A percentile compares a stretch with the other conserved stretches of the same genome.
phyloP scores from a whole-genome alignment of 2,797 vertebrate species.

The Acrossocheilus wenchowensis region DNA sequence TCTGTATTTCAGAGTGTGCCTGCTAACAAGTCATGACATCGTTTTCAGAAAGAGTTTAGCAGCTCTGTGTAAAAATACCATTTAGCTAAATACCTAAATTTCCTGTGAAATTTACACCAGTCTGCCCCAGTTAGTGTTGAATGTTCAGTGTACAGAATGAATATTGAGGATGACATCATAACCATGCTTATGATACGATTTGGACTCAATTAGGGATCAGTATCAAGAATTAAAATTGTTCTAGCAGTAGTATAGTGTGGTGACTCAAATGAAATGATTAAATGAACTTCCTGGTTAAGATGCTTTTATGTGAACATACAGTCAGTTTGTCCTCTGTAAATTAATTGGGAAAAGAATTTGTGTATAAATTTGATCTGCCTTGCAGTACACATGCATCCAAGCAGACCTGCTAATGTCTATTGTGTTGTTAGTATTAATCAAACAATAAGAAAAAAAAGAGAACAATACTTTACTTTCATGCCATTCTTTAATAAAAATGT shows the following conservation, averaged over 20 bases:
- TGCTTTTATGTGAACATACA: neutral
- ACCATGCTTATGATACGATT: neutral
- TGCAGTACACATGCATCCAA: neutral
- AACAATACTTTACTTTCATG: neutral
- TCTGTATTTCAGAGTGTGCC: neutral
- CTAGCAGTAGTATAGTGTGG: neutral
- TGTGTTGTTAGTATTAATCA: neutral
- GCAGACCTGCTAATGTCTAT: neutral
- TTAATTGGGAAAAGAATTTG: no score
- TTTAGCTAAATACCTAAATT: neutral
- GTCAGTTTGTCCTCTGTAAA: no score
- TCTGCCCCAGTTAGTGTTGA: neutral
- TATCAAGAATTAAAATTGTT: neutral
- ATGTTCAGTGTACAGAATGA: neutral
- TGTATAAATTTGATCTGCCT: neutral
- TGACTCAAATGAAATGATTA: neutral
- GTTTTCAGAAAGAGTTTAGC: neutral
- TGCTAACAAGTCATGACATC: neutral
- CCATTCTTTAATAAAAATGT: neutral
- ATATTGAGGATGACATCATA: neutral
- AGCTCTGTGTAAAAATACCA: neutral
- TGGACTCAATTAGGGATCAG: neutral
- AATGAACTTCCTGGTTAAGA: neutral
- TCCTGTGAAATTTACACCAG: neutral
- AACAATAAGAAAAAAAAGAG: neutral